Evolutionary conservation across 2,113 vertebrate genomes (phyloP).

Genomic region (Ceyx margarethae): DNA sequence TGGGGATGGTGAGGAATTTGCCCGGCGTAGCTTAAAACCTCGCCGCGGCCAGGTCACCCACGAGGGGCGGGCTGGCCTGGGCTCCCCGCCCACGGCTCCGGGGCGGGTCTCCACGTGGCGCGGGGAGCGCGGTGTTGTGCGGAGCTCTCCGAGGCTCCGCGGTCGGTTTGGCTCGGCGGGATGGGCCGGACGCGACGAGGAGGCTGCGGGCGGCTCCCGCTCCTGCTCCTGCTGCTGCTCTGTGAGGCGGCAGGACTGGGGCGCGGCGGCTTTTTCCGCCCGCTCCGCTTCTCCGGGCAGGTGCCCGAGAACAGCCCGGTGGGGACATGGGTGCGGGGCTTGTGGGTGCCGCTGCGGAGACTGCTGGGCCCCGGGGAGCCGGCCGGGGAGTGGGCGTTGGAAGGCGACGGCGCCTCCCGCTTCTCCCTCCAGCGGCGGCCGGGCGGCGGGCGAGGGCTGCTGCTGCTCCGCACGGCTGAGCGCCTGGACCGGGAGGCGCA

Average conservation of each 20-base stretch:
- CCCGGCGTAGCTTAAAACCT: fast-evolving
- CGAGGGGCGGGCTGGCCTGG: background rate
- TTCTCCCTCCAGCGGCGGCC: background rate
- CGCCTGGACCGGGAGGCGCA: slow-evolving; percentile 75
- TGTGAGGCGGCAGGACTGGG: background rate
- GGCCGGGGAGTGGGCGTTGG: background rate
- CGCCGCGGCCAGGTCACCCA: too few species aligned
- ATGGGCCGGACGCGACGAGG: background rate
- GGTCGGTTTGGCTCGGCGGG: background rate
- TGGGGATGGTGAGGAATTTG: fast-evolving
- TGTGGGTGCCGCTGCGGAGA: background rate
- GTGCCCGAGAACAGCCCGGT: slow-evolving; percentile 42
- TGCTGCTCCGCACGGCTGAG: slow-evolving; percentile 66
- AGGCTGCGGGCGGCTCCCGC: background rate
- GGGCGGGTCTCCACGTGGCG: background rate
- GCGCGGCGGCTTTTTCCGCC: background rate
- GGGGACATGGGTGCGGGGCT: slow-evolving; percentile 14
- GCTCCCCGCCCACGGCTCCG: background rate
- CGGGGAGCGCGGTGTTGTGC: background rate
- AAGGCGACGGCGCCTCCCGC: background rate
- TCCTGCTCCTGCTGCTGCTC: background rate
- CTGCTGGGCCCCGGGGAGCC: background rate
- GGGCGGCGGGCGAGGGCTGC: background rate
- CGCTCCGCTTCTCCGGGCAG: slow-evolving; percentile 7
- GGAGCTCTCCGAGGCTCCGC: background rate